Evolutionary conservation across 2,888 invertebrate genomes (phyloP).

Genomic region (Tubiluchus corallicola): DNA sequence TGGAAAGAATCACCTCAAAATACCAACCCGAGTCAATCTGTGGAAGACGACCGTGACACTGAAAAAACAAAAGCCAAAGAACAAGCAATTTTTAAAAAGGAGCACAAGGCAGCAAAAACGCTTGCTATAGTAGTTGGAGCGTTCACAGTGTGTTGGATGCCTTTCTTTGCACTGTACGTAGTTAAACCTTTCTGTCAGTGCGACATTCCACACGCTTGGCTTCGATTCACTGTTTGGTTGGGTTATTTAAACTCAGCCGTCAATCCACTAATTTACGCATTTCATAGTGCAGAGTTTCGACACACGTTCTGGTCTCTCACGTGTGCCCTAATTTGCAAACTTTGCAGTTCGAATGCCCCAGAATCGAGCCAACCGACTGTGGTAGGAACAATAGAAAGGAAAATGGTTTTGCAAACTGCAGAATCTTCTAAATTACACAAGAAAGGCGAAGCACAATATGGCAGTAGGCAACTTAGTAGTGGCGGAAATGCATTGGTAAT

Average conservation of each 20-base stretch:
- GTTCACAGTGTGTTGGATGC: background rate
- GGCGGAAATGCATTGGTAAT: too few relatives aligned
- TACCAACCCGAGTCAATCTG: too few relatives aligned
- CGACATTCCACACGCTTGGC: background rate
- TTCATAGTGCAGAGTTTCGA: background rate
- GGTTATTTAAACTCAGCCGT: background rate
- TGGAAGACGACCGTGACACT: too few relatives aligned
- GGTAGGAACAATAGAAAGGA: too few relatives aligned
- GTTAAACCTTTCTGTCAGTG: background rate
- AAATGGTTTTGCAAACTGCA: too few relatives aligned
- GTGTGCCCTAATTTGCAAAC: too few relatives aligned
- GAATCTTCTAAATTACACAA: too few relatives aligned
- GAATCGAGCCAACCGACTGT: too few relatives aligned
- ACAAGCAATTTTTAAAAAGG: background rate
- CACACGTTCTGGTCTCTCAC: background rate
- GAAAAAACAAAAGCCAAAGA: background rate
- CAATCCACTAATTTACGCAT: background rate
- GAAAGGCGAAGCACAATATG: too few relatives aligned
- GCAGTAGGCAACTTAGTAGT: too few relatives aligned
- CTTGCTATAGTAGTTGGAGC: background rate
- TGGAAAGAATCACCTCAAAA: too few relatives aligned
- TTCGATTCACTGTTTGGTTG: background rate
- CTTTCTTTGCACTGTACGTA: background rate
- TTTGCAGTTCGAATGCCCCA: too few relatives aligned
- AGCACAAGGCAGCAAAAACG: constrained; percentile 1